These are phyloP conservation scores for Lepeophtheirus salmonis DNA, from an alignment of 1,140 invertebrate genomes.

Conservation along the genomic window DNA sequence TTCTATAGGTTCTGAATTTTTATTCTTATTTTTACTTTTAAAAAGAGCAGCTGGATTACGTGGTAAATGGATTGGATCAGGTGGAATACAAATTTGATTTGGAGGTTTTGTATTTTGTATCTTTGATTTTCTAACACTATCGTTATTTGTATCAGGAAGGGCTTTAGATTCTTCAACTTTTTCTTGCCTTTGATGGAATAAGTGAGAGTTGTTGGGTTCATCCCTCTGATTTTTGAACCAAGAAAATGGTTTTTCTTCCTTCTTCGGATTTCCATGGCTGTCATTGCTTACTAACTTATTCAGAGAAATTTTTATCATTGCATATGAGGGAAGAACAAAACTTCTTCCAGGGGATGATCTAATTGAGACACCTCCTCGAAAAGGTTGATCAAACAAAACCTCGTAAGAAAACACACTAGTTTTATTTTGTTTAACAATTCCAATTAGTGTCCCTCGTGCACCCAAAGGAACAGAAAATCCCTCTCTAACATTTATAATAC, in stretches of 20 bases:
- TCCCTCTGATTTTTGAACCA: no score
- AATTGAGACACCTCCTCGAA: conserved; percentile 42
- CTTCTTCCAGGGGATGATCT: conserved; percentile 32
- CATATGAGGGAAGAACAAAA: conserved; percentile 34
- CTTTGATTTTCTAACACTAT: no score
- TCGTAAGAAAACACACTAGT: conserved; percentile 39
- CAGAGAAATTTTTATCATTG: conserved; percentile 41
- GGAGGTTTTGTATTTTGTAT: neutral
- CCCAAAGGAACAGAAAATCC: conserved; percentile 58
- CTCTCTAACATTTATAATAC: conserved; percentile 52
- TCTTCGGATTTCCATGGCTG: no score
- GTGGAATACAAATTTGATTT: neutral
- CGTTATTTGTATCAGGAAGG: no score
- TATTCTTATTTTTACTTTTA: no score
- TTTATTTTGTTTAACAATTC: conserved; percentile 34
- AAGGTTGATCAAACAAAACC: conserved; percentile 54
- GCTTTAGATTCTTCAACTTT: no score
- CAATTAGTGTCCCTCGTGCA: conserved; percentile 56
- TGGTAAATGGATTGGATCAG: neutral
- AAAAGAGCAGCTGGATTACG: neutral
- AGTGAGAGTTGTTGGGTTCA: no score
- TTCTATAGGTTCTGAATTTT: no score
- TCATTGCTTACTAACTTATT: no score
- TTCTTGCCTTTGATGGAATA: no score
- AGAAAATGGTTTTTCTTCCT: neutral